Base-by-base conservation (phyloP, 2,113 vertebrate species). In the Thunnus thynnus region DNA sequence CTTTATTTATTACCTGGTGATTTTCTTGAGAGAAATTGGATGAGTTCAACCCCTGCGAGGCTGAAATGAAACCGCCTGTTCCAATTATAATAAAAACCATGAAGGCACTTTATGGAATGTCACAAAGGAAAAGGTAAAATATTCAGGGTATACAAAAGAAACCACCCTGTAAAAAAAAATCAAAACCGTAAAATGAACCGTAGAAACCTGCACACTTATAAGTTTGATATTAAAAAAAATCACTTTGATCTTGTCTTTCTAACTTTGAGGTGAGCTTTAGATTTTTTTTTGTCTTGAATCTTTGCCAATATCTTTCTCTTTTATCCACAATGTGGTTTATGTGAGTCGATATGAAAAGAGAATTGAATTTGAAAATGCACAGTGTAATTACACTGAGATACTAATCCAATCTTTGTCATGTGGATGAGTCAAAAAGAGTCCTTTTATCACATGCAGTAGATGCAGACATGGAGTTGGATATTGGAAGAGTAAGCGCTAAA, bases 41-140 rank as follows among this genome's bases (percentile, higher is more conserved):
- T 61, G 81, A 67, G 71, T 66, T 82, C 18, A 41, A 58, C 46
- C 52, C 72, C 74, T 20, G 68, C 18, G n/a, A 83, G 66, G 69
- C 50, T 80, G 50, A 91, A 88, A 88, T 79, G 50, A 78, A 85
- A 78, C 69, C 77, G 77, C 72, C 77, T 81, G 25, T 84, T 88
- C 79, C 72, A 85, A 82, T 88, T 77, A 70, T 67, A 85, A 74
- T 71, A 76, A 87, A 81, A 87, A 78, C 30, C 27, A 89, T 78
- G 57, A 74, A 55, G 52, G 57, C 16, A 80, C 54, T 84, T 71
- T 27, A 56, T 71, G 54, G 56, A 75, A 20, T 66, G 32, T 76
- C 51, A 72, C 55, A 87, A 56, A 81, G 52, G 32, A 75, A 69
- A 71, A 50, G 36, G 17, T 62, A 57, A 72, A 78, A 80, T 27